Conservation (phyloP, 2,113 vertebrate genomes). For the Haemorhous mexicanus region DNA sequence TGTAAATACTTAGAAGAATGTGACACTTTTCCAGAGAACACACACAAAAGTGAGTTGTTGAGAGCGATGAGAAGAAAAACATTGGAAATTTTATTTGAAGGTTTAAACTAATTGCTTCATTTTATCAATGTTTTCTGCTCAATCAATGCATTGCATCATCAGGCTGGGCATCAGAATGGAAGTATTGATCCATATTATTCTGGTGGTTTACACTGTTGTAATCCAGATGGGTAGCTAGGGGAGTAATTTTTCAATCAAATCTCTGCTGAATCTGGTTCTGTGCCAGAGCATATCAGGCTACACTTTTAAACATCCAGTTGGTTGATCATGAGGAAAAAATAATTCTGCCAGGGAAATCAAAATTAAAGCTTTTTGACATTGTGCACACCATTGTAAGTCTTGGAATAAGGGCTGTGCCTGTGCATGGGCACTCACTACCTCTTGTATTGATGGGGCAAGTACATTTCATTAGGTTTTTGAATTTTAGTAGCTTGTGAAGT, state of each 20-base stretch:
- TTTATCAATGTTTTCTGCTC: background rate
- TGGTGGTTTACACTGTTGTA: background rate
- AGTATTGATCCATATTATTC: background rate
- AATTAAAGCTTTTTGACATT: background rate
- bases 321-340: slow-evolving; percentile 1
- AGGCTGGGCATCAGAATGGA: background rate
- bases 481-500: background rate
- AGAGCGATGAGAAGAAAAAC: background rate
- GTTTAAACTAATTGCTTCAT: background rate
- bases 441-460: background rate
- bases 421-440: background rate
- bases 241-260: background rate
- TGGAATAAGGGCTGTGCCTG: background rate
- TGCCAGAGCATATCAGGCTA: background rate
- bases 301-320: background rate
- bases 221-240: background rate
- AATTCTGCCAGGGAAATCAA: background rate
- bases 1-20: background rate
- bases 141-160: background rate
- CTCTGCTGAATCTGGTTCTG: background rate
- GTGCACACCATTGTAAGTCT: background rate
- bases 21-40: background rate
- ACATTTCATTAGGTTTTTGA: background rate
- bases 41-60: background rate
- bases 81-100: background rate